Base-by-base conservation (phyloP, 2,113 vertebrate species). In the Myotis davidii region DNA sequence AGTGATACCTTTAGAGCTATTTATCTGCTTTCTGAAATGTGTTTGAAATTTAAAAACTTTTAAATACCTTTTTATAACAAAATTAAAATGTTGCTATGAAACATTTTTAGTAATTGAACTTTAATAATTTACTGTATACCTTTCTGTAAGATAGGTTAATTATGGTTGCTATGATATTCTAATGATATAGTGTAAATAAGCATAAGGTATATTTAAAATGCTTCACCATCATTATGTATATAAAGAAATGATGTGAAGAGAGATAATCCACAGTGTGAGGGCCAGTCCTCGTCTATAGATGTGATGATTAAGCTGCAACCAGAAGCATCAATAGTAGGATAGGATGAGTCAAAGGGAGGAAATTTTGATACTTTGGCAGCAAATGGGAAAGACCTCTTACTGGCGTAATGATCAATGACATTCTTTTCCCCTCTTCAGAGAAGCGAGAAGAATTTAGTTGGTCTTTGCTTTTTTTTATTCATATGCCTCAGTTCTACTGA, bases 161-260 rank as follows among this genome's bases (percentile, higher is more conserved):
- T 78, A 79, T 23, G 9, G 27, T 72, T 69, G 12, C 16, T 54
- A 0, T 69, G 37, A 2, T 74, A 84, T 42, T 79, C 59, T 91
- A 52, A 64, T 90, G 48, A 54, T 34, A 23, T n/a, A 32, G 61
- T 27, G 21, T n/a, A 27, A 25, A 73, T 8, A 78, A 45, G 17
- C 25, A 79, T 88, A 88, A 89, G 54, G 77, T 37, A 67, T 16
- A 61, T 70, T 61, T 84, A 78, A 91, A 91, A 61, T 54, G 52
- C 39, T 65, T 85, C n/a, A 67, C 18, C 37, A 64, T 32, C 65
- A 6, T 59, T 61, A 27, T 69, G 4, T 9, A 23, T 12, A 67
- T 50, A 74, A 37, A 56, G 86, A 93, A 78, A 73, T 72, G 37
- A 32, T 32, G 21, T 14, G 89, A 85, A 70, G 61, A 32, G 3